phyloP scores from a whole-genome alignment of 2,888 invertebrate species.

The Scaptomyza parva region DNA sequence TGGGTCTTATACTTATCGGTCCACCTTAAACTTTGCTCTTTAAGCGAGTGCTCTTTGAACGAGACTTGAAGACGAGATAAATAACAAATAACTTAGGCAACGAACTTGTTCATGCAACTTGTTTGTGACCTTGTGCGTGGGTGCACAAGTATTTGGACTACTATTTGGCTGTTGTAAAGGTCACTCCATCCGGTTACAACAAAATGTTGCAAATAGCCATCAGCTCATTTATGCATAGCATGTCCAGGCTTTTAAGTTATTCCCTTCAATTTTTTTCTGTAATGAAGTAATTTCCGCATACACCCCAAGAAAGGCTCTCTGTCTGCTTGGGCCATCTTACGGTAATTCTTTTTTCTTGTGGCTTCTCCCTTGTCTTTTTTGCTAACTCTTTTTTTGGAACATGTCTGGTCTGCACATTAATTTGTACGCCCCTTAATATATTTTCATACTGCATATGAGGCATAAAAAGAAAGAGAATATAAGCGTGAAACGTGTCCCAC shows the following conservation, averaged over 20 bases:
- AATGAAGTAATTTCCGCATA: constrained; percentile 74
- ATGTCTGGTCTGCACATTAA: constrained; percentile 54
- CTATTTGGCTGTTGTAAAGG: constrained; percentile 10
- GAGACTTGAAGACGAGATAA: constrained; percentile 5
- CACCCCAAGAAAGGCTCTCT: constrained; percentile 26
- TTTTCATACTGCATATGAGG: constrained; percentile 70
- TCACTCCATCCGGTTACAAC: constrained; percentile 17
- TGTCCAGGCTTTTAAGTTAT: constrained; percentile 9
- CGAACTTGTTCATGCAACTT: constrained; percentile 56
- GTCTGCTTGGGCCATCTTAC: constrained; percentile 39
- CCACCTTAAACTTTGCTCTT: constrained; percentile 66
- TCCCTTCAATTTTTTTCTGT: constrained; percentile 14
- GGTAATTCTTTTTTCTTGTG: constrained; percentile 47
- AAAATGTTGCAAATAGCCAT: constrained; percentile 10
- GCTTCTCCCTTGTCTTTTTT: neutral
- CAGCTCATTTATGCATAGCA: constrained; percentile 16
- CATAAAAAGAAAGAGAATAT: constrained; percentile 58
- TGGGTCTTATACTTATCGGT: constrained; percentile 61
- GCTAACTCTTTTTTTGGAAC: constrained; percentile 15
- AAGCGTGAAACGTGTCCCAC: constrained; percentile 71
- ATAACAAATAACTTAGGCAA: constrained; percentile 69
- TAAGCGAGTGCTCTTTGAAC: constrained; percentile 24
- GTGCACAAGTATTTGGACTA: constrained; percentile 20
- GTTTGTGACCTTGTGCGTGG: constrained; percentile 56
- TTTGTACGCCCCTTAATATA: constrained; percentile 70